Base-by-base conservation (phyloP, 2,113 vertebrate species). In the Physeter macrocephalus region DNA sequence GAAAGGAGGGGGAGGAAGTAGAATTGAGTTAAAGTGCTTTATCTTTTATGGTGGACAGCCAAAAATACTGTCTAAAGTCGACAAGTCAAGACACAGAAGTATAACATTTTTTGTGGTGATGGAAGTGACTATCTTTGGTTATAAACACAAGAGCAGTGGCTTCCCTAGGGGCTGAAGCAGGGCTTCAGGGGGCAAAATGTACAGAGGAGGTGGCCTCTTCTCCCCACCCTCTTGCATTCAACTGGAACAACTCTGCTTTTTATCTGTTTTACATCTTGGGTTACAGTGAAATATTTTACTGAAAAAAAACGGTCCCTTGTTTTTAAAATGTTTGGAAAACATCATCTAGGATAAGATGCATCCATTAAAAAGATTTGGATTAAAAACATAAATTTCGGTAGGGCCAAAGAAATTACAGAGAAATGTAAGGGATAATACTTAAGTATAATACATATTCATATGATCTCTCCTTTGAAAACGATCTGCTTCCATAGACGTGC, bases 251-350 rank as follows among this genome's bases (percentile, higher is more conserved):
- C 39, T 36, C 21, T 36, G 59, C 14, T 82, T 87, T 69, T 81
- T 25, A 25, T 49, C 14, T 72, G 43, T 71, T 57, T 96, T 89
- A 78, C 20, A 54, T 93, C 90, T 59, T 89, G 15, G 10, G 14
- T 84, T 88, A 62, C 14, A 92, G 23, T 54, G n/a, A 88, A 69
- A 74, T 69, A 62, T 93, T 95, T 87, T 74, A 3, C 15, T 87
- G 17, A 5, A 34, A 74, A 74, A 86, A 67, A 41, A 57, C 14
- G 17, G 36, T 62, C 59, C 49, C 34, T 75, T 87, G 74, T 74
- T 90, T 90, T 96, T 66, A 86, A 78, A 90, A 75, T 90, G 20
- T 61, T 93, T 86, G 49, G n/a, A 90, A 85, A 85, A 52, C 8
- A 52, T 74, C 49, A 74, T 69, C 59, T 43, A 52, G 43, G 34